phyloP scores from a whole-genome alignment of 1,140 invertebrate genomes.

The Hyles euphorbiae region DNA sequence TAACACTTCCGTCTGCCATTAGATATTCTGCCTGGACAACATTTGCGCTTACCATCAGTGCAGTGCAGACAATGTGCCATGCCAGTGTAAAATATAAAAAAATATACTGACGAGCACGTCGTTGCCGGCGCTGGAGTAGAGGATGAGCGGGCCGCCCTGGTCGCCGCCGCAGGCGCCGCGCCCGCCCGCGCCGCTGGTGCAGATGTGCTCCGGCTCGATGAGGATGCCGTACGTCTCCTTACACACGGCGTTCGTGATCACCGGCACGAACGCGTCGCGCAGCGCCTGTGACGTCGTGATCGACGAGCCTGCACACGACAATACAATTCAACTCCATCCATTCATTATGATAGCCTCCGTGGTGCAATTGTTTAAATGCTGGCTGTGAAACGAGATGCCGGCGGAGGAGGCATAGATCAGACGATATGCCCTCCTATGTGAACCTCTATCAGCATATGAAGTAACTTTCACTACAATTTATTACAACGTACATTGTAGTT shows the following conservation, averaged over 20 bases:
- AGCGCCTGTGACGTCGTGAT: background rate
- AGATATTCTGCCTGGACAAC: no score
- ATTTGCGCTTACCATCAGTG: background rate
- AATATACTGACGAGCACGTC: conserved; percentile 10
- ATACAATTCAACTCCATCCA: no score
- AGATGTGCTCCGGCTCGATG: background rate
- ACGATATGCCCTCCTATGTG: no score
- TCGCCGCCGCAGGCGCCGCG: conserved; percentile 9
- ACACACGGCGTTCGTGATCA: conserved; percentile 2
- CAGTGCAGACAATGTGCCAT: background rate
- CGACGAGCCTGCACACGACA: background rate
- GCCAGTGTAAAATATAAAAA: background rate
- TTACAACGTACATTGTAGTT: no score
- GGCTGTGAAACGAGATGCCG: no score
- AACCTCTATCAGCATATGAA: no score
- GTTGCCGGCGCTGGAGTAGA: conserved; percentile 25
- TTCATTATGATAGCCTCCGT: no score
- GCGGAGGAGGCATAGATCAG: no score
- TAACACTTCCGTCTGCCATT: no score
- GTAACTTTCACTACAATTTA: no score
- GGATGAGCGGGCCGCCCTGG: conserved; percentile 7
- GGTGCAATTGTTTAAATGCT: no score
- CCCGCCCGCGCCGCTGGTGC: conserved; percentile 6
- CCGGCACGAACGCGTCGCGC: background rate
- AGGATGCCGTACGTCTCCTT: background rate